A percentile compares a stretch with the other conserved stretches of the same genome.
Conservation (phyloP, 2,797 vertebrate species). For the Acanthurus leucopareius region DNA sequence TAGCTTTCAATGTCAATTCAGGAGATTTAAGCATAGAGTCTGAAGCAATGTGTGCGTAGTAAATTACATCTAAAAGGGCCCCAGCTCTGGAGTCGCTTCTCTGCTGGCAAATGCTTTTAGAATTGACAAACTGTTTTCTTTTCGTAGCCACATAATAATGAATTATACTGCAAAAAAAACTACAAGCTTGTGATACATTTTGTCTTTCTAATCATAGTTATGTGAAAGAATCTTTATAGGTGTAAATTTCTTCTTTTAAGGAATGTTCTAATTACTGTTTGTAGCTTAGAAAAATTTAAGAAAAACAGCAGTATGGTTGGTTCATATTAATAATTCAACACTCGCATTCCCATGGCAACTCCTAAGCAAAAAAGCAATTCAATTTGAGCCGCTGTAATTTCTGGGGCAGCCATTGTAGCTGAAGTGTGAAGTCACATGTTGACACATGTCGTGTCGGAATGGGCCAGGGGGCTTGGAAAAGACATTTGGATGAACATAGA, state of each 20-base stretch:
- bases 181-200: constrained; percentile 16
- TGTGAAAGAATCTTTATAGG: constrained; percentile 16
- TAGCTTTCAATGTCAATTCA: constrained; percentile 60
- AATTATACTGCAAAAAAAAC: constrained; percentile 18
- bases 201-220: constrained; percentile 10
- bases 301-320: constrained; percentile 40
- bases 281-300: constrained; percentile 43
- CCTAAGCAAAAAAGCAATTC: constrained; percentile 73
- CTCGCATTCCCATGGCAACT: constrained; percentile 65
- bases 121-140: constrained; percentile 41
- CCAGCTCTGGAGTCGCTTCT: constrained; percentile 39
- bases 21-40: constrained; percentile 54
- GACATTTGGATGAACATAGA: constrained; percentile 93
- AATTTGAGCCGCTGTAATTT: constrained; percentile 76
- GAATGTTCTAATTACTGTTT: constrained; percentile 46
- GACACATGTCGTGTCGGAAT: constrained; percentile 87
- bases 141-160: constrained; percentile 8
- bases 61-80: constrained; percentile 57
- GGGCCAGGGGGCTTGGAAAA: constrained; percentile 88
- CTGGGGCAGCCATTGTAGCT: constrained; percentile 74
- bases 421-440: constrained; percentile 88
- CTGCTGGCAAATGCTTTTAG: constrained; percentile 53
- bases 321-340: constrained; percentile 74
- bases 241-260: constrained; percentile 11
- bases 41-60: constrained; percentile 39